phyloP scores from a whole-genome alignment of 2,888 invertebrate genomes.

The Zygogramma bicolorata region DNA sequence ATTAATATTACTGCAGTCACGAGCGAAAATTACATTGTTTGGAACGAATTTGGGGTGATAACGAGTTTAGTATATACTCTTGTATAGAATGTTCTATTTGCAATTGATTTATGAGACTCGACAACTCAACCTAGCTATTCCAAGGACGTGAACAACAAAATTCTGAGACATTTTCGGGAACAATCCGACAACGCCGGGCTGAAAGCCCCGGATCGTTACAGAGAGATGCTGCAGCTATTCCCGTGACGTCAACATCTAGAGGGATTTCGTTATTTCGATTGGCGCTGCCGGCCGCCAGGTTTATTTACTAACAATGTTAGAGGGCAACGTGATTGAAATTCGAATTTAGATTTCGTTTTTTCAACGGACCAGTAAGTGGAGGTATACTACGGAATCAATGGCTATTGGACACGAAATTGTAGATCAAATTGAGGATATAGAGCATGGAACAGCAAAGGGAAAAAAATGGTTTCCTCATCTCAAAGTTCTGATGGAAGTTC shows the following conservation, averaged over 20 bases:
- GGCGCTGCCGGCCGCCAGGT: constrained; percentile 12
- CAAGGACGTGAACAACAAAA: not conserved
- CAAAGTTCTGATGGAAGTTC: no score
- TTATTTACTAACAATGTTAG: constrained; percentile 35
- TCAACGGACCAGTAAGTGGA: not conserved
- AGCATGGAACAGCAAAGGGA: no score
- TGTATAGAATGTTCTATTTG: no score
- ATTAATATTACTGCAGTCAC: no score
- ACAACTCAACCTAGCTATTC: no score
- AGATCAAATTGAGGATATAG: no score
- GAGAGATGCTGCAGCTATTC: constrained; percentile 58
- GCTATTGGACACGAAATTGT: not conserved
- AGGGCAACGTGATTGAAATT: constrained; percentile 25
- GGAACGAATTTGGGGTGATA: no score
- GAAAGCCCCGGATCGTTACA: constrained; percentile 58
- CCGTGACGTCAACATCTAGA: constrained; percentile 58
- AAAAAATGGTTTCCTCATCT: no score
- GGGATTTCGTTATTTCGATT: constrained; percentile 24
- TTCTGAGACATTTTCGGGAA: not conserved
- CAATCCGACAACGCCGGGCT: constrained; percentile 45
- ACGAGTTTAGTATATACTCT: no score
- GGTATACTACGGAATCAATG: not conserved
- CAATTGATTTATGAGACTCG: no score
- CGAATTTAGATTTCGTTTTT: constrained; percentile 7
- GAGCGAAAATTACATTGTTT: no score